phyloP scores from a whole-genome alignment of 2,113 vertebrate genomes.

The Brachyhypopomus occidentalis region DNA sequence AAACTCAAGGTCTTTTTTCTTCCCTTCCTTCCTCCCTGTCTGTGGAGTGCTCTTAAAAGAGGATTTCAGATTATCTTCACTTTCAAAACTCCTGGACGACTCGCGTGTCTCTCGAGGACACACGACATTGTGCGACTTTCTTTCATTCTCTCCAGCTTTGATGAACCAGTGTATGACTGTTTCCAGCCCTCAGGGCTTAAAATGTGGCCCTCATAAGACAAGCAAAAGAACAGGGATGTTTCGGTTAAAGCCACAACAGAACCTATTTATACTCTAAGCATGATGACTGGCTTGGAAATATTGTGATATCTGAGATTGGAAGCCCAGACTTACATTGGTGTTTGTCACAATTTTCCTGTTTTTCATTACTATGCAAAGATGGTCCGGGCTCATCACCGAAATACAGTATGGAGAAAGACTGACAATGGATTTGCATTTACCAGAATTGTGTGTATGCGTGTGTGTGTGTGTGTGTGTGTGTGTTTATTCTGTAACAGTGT shows the following conservation, averaged over 20 bases:
- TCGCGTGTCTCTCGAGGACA: constrained; percentile 8
- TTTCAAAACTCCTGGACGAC: constrained; percentile 39
- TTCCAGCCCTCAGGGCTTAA: no score
- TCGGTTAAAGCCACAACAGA: no score
- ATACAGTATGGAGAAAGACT: no score
- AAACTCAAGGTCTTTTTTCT: constrained; percentile 39
- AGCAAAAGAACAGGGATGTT: neutral
- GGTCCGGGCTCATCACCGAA: no score
- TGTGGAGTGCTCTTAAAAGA: constrained; percentile 50
- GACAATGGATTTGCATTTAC: no score
- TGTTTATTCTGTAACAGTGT: neutral
- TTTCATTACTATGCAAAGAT: no score
- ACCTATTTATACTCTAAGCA: neutral
- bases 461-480: constrained; percentile 4
- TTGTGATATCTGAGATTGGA: neutral
- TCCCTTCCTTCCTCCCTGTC: constrained; percentile 42
- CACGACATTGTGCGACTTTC: neutral
- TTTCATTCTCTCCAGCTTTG: constrained; percentile 9
- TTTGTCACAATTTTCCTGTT: no score
- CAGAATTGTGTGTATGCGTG: neutral
- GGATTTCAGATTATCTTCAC: constrained; percentile 61
- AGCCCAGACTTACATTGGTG: no score
- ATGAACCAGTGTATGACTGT: neutral
- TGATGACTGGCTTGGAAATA: neutral
- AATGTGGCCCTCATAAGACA: no score